Percentiles rank a stretch among this genome's conserved stretches.
These are phyloP conservation scores for Trachelus tabidus DNA, from an alignment of 2,888 invertebrate genomes.

Conservation along the genomic window DNA sequence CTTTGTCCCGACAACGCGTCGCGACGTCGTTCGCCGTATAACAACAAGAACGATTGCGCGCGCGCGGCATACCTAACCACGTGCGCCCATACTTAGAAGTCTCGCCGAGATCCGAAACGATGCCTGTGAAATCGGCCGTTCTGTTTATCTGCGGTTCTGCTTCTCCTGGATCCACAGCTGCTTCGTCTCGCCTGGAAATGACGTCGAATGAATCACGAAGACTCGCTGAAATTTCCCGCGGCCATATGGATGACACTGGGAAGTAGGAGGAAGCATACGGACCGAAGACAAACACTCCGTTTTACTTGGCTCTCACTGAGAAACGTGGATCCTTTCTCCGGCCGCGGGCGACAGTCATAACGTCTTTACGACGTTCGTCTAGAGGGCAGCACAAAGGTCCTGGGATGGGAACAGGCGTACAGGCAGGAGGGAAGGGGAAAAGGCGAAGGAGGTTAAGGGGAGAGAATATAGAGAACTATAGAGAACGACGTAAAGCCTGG, in stretches of 20 bases:
- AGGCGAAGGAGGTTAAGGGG: background rate
- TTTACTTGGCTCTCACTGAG: background rate
- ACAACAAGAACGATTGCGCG: background rate
- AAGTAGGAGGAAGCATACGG: background rate
- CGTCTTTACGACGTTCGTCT: background rate
- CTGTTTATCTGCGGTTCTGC: background rate
- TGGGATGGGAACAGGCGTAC: background rate
- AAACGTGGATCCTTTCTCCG: background rate
- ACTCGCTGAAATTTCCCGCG: background rate
- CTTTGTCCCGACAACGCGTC: conserved; percentile 2
- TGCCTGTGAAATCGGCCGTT: background rate
- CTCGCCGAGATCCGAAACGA: background rate
- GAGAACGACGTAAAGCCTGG: background rate
- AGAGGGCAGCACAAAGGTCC: background rate
- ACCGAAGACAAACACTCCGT: background rate
- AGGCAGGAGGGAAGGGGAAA: background rate
- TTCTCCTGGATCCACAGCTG: background rate
- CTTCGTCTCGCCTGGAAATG: background rate
- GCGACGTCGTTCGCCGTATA: background rate
- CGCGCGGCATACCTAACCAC: background rate
- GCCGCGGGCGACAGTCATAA: background rate
- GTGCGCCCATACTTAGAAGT: background rate
- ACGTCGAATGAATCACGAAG: background rate
- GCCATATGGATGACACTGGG: background rate
- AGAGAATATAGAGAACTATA: background rate